Base-by-base conservation (phyloP, 2,888 invertebrate species). In the Unio pictorum region DNA sequence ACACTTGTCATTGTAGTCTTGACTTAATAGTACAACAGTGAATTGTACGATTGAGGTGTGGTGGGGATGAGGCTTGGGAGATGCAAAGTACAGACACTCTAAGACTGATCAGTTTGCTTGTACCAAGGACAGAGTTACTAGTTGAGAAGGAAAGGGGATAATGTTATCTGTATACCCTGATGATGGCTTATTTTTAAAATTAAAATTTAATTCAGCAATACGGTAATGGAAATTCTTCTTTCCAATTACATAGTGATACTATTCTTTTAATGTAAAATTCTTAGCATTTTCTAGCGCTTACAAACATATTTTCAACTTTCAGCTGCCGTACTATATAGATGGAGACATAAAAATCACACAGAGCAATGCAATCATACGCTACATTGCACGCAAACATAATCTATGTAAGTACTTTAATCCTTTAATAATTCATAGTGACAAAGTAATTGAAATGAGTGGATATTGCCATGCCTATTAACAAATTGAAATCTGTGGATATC, bases 271-370 rank as follows among this genome's bases (percentile, higher is more conserved):
- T 45, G 4, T 59, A 55, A 3, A 11, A 1, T 45, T 45, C 1
- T 45, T 1, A 1, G 45, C 11, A 11, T 45, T 45, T 45, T 45
- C 45, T 45, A 45, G 15, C 11, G 45, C 3, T 11, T 45, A 45
- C 45, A 11, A 45, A 45, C 11, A 15, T 45, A 11, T 45, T 4
- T 45, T 45, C 15, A 11, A 45, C 55, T 83, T 78, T 6, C 82
- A 91, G 91, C 84, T 91, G 55, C 91, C 91, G 1, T 91, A 91
- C 76, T 89, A 89, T 75, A 87, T 91, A 55, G 91, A 91, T 81
- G 91, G 90, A 1, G 88, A 91, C 61, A 79, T 89, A 17, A 90
- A 90, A 73, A 75, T 91, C 23, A 89, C 90, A 7, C 91, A 91
- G 80, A 90, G 89, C 71, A 88, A 88, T 75, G 89, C 91, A 30